A percentile compares a stretch with the other conserved stretches of the same genome.
Evolutionary conservation across 2,888 invertebrate species (phyloP).

Genomic region (Conus canariensis): DNA sequence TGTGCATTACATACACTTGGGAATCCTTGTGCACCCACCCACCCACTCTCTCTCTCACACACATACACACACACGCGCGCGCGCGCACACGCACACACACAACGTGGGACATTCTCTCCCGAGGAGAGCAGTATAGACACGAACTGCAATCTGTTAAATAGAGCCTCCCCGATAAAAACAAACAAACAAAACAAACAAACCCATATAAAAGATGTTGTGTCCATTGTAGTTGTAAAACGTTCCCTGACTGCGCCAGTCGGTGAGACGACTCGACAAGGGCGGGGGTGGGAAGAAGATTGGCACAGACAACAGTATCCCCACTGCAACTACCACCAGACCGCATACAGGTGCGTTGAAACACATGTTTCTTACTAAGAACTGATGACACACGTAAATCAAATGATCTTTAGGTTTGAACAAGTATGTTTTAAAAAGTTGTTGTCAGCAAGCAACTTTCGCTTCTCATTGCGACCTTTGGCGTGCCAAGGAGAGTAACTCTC

Average conservation of each 20-base stretch:
- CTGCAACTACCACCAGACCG: conserved; percentile 14
- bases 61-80: too few relatives aligned
- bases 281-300: conserved; percentile 47
- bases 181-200: conserved; percentile 50
- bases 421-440: too few relatives aligned
- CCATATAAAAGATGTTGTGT: conserved; percentile 70
- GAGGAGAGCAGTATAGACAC: too few relatives aligned
- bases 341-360: not conserved
- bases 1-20: too few relatives aligned
- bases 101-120: too few relatives aligned
- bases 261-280: conserved; percentile 52
- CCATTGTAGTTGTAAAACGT: conserved; percentile 54
- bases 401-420: too few relatives aligned
- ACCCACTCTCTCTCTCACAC: too few relatives aligned
- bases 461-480: not conserved
- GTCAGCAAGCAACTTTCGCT: not conserved
- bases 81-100: too few relatives aligned
- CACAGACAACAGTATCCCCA: not conserved
- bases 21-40: too few relatives aligned
- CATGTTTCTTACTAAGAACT: not conserved
- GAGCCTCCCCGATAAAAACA: too few relatives aligned
- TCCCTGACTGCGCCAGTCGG: conserved; percentile 60
- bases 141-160: too few relatives aligned
- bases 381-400: not conserved
- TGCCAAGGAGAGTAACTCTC: not conserved